Percentiles rank a stretch among this genome's conserved stretches.
Evolutionary conservation across 2,113 vertebrate species (phyloP).

Genomic region (Oryzias javanicus): DNA sequence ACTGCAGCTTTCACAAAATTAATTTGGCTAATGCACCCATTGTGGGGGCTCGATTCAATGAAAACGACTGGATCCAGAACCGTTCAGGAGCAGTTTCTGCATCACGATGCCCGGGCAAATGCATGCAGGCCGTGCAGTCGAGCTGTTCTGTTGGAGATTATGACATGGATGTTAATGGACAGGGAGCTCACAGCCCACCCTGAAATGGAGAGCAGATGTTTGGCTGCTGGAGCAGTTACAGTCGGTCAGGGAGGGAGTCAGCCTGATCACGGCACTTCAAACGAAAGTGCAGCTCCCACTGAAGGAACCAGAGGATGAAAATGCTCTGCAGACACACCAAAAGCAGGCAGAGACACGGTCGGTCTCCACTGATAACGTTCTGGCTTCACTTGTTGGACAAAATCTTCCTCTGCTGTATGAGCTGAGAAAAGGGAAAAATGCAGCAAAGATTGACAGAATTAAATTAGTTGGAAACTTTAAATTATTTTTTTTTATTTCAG

Average conservation of each 20-base stretch:
- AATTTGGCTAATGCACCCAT: neutral
- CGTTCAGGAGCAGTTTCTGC: slow-evolving; percentile 16
- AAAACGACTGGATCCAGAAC: slow-evolving; percentile 9
- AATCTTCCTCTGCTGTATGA: no score
- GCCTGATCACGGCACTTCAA: slow-evolving; percentile 53
- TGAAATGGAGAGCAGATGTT: slow-evolving; percentile 74
- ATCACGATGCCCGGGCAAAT: slow-evolving; percentile 10
- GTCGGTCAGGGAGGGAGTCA: slow-evolving; percentile 31
- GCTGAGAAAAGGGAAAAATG: no score
- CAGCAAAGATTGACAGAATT: no score
- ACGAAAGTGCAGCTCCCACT: slow-evolving; percentile 26
- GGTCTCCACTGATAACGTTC: neutral
- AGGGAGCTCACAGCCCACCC: slow-evolving; percentile 61
- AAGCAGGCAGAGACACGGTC: slow-evolving; percentile 9
- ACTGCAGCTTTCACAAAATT: no score
- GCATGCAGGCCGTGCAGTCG: slow-evolving; percentile 33
- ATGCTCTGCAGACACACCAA: slow-evolving; percentile 40
- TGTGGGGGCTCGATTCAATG: slow-evolving; percentile 7
- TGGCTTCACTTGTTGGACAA: neutral
- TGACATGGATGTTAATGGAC: slow-evolving; percentile 66
- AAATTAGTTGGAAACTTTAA: no score
- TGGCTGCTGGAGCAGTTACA: slow-evolving; percentile 44
- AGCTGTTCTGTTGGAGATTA: slow-evolving; percentile 62
- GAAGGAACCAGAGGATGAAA: slow-evolving; percentile 44
- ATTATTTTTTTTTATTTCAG: no score